Conservation (phyloP, 2,797 vertebrate species). For the Sebastiscus albofasciatus region DNA sequence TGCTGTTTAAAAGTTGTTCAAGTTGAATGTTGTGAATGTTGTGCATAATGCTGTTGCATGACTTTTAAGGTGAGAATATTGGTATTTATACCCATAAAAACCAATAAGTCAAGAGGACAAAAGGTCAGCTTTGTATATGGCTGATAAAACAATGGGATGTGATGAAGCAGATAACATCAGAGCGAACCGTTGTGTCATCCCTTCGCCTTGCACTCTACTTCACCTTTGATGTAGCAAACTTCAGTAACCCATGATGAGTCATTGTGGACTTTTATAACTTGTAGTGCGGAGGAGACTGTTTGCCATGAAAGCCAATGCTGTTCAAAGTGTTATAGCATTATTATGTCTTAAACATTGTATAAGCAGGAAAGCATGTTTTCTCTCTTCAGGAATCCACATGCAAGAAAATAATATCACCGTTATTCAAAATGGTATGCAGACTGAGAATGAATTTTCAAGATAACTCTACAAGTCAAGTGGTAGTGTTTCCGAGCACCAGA, state of each 20-base stretch:
- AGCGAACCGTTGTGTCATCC: background rate
- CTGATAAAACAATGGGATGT: conserved; percentile 37
- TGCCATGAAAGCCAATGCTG: background rate
- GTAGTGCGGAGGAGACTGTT: background rate
- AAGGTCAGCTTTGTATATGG: conserved; percentile 1
- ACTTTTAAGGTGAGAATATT: background rate
- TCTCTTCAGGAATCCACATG: background rate
- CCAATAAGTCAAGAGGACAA: background rate
- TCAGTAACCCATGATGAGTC: conserved; percentile 37
- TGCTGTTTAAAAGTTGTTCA: fast-evolving
- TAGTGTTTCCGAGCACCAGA: fast-evolving
- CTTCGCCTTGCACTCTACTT: conserved; percentile 39
- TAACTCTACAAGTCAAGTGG: no score
- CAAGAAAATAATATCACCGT: background rate
- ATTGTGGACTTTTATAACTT: conserved; percentile 48
- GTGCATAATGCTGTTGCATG: background rate
- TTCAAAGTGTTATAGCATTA: background rate
- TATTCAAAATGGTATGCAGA: background rate
- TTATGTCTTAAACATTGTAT: background rate
- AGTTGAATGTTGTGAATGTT: background rate
- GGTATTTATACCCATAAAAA: background rate
- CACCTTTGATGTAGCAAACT: conserved; percentile 47
- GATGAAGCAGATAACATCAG: conserved; percentile 40
- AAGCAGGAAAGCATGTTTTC: background rate
- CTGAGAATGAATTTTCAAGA: background rate